A percentile compares a stretch with the other conserved stretches of the same genome.
Conservation (phyloP, 1,140 invertebrate species). For the Vollenhovia emeryi region DNA sequence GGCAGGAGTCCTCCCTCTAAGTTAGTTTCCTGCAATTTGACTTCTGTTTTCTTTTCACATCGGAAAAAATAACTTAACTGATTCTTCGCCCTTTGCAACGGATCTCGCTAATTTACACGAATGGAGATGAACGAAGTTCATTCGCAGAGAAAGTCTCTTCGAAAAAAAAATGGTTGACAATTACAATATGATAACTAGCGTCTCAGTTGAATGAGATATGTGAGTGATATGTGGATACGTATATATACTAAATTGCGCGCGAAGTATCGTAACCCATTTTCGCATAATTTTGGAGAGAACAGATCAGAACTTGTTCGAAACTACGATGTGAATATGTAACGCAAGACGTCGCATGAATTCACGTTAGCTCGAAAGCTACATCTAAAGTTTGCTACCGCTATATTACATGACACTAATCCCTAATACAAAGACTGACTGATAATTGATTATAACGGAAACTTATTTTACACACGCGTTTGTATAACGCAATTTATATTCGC, state of each 20-base stretch:
- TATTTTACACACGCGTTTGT: background rate
- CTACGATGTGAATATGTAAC: constrained; percentile 39
- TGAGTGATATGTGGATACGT: background rate
- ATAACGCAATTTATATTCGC: background rate
- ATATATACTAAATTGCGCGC: background rate
- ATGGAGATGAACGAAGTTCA: background rate
- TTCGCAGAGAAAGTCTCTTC: background rate
- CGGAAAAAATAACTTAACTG: constrained; percentile 39
- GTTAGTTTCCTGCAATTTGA: constrained; percentile 20
- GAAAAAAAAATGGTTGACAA: background rate
- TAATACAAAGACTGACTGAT: background rate
- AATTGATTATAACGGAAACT: background rate
- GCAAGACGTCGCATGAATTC: constrained; percentile 13
- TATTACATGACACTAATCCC: constrained; percentile 28
- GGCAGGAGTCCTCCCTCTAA: background rate
- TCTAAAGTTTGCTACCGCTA: constrained; percentile 31
- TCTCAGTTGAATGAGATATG: background rate
- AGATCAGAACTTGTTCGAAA: constrained; percentile 34
- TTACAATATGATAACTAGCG: background rate
- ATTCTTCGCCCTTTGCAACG: background rate
- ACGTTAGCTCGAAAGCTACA: constrained; percentile 12
- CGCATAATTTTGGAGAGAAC: constrained; percentile 26
- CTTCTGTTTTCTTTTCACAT: constrained; percentile 14
- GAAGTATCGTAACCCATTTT: constrained; percentile 11
- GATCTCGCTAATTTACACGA: background rate